phyloP scores from a whole-genome alignment of 1,140 invertebrate genomes.

The Brachionus koreanus region DNA sequence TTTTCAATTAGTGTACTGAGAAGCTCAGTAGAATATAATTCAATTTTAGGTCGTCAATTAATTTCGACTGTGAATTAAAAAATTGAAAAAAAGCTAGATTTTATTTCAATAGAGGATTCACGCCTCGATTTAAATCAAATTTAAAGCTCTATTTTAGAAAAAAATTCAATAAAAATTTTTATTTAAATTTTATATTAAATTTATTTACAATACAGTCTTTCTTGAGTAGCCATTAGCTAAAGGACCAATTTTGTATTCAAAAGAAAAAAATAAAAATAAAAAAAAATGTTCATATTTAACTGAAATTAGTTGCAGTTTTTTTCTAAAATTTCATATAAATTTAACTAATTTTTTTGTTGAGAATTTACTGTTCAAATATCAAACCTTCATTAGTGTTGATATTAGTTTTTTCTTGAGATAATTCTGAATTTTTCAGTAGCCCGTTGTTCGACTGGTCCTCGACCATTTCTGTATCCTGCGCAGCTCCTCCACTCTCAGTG shows the following conservation, averaged over 20 bases:
- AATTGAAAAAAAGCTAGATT: not conserved
- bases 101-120: not conserved
- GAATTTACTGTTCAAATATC: constrained; percentile 38
- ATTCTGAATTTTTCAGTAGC: not conserved
- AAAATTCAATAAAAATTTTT: constrained; percentile 20
- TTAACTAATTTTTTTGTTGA: not conserved
- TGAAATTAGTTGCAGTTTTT: not conserved
- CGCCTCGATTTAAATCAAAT: too few relatives aligned
- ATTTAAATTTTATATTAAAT: constrained; percentile 29
- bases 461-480: constrained; percentile 31
- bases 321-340: constrained; percentile 11
- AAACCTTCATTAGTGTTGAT: constrained; percentile 29
- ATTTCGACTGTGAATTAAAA: not conserved
- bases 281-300: not conserved
- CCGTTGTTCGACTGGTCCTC: not conserved
- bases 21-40: not conserved
- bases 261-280: not conserved
- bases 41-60: not conserved
- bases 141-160: not conserved
- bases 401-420: not conserved
- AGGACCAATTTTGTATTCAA: not conserved
- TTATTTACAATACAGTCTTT: constrained; percentile 32
- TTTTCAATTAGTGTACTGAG: not conserved
- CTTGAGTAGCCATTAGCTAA: constrained; percentile 22
- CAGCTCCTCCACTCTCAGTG: not conserved